Percentiles rank a stretch among this genome's conserved stretches.
Conservation (phyloP, 2,113 vertebrate genomes). For the Charadrius vociferus region DNA sequence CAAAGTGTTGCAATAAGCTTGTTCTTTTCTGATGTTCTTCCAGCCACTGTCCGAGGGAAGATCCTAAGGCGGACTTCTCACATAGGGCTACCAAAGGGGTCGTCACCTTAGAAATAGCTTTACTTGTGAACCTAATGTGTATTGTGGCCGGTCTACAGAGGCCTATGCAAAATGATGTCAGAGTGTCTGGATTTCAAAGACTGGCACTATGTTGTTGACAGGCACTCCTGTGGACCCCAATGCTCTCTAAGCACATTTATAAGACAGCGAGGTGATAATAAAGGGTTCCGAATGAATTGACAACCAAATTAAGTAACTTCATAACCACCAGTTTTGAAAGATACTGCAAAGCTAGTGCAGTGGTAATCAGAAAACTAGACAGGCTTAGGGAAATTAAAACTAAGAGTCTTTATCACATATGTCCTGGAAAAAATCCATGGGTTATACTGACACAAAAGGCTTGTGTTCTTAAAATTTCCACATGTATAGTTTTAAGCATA, state of each 20-base stretch:
- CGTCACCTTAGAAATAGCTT: neutral
- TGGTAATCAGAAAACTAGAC: neutral
- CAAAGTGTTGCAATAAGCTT: neutral
- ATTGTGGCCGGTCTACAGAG: neutral
- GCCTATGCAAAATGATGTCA: neutral
- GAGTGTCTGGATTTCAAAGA: neutral
- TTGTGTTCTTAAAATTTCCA: neutral
- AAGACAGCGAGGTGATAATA: neutral
- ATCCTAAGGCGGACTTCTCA: neutral
- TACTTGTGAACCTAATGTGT: neutral
- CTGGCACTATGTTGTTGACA: neutral
- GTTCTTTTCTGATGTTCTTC: neutral
- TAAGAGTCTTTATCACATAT: neutral
- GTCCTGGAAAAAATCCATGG: neutral
- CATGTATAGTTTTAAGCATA: neutral
- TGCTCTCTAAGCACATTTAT: neutral
- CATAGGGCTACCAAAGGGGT: neutral
- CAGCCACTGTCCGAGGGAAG: neutral
- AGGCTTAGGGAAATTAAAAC: constrained; percentile 20
- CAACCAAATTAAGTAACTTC: neutral
- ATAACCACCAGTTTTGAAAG: neutral
- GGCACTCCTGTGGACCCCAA: neutral
- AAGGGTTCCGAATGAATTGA: neutral
- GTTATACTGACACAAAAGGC: neutral
- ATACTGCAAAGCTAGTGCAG: neutral